Evolutionary conservation across 2,113 vertebrate species (phyloP).

Genomic region (Pseudorasbora parva): DNA sequence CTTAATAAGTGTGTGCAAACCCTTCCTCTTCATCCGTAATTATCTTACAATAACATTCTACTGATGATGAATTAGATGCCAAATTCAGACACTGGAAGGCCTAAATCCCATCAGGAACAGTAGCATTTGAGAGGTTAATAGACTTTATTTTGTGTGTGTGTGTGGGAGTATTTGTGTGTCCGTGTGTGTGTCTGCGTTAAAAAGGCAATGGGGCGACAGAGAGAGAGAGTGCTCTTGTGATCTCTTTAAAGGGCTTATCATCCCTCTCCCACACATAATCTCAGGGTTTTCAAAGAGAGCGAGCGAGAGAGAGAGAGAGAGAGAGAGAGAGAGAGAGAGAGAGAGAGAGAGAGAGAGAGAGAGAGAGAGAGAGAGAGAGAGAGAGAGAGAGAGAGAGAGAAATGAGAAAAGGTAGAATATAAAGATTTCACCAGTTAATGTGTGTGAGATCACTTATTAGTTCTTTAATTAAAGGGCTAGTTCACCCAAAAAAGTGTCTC

Average conservation of each 20-base stretch:
- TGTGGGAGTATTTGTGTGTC: constrained; percentile 28
- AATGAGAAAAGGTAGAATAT: constrained; percentile 16
- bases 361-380: background rate
- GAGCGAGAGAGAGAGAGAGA: background rate
- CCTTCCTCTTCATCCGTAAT: constrained; percentile 32
- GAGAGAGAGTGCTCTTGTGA: constrained; percentile 42
- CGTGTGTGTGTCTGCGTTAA: constrained; percentile 17
- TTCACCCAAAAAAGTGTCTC: background rate
- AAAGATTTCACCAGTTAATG: constrained; percentile 22
- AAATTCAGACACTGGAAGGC: constrained; percentile 48
- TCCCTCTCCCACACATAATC: constrained; percentile 48
- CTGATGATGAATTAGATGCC: constrained; percentile 41
- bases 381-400: background rate
- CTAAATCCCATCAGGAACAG: constrained; percentile 48
- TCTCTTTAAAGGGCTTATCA: constrained; percentile 46
- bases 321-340: too few species aligned
- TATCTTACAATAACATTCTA: constrained; percentile 39
- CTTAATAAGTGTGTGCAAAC: constrained; percentile 42
- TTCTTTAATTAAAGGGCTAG: constrained; percentile 7
- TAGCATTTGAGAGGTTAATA: constrained; percentile 37
- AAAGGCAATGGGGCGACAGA: constrained; percentile 37
- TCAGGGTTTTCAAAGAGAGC: constrained; percentile 25
- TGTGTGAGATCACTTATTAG: background rate
- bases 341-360: background rate
- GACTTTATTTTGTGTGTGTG: constrained; percentile 36